Base-by-base conservation (phyloP, 1,140 invertebrate genomes). In the Aphelenchoides besseyi region DNA sequence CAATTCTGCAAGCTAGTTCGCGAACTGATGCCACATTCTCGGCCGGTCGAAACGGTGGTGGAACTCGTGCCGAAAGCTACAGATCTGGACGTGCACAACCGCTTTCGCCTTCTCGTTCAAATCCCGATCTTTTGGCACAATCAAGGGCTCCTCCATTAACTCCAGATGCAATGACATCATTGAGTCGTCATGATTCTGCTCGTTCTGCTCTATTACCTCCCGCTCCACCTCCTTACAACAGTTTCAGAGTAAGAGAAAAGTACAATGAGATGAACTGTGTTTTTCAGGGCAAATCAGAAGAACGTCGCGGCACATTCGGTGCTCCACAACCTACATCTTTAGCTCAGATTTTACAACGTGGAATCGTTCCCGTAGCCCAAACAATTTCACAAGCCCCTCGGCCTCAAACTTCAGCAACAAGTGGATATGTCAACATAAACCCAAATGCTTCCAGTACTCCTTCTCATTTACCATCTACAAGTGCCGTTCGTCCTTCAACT, bases 251-350 rank as follows among this genome's bases (percentile, higher is more conserved):
- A 26, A 66, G 62, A 8, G 5, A 8, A 8, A 12, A 32, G 3
- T 59, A 18, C 55, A 26, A 5, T 26, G 5, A 59, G 55, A 8
- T 59, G 12, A 29, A 59, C 23, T 23, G 3, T 18, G 5, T 8
- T 59, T 67, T 66, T n/a, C 26, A 59, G 33, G 61, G 30, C 23
- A 59, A 52, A 67, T 67, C 61, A 5, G 30, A 66, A 29, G 62
- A 52, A 36, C 54, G 61, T 8, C 62, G 62, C 55, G 5, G 12
- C n/a, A n/a, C n/a, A 53, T 9, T 9, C 16, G 16, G 16, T 53
- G 16, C 12, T 8, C 62, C 30, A 8, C 5, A 52, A 29, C 61
- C 30, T 16, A 66, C 62, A 8, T 66, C 61, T 8, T 29, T 52
- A 29, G 5, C 55, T 28, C 55, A 59, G 23, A 59, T 59, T 33